Conservation (phyloP, 1,140 invertebrate genomes). For the Cepaea nemoralis region DNA sequence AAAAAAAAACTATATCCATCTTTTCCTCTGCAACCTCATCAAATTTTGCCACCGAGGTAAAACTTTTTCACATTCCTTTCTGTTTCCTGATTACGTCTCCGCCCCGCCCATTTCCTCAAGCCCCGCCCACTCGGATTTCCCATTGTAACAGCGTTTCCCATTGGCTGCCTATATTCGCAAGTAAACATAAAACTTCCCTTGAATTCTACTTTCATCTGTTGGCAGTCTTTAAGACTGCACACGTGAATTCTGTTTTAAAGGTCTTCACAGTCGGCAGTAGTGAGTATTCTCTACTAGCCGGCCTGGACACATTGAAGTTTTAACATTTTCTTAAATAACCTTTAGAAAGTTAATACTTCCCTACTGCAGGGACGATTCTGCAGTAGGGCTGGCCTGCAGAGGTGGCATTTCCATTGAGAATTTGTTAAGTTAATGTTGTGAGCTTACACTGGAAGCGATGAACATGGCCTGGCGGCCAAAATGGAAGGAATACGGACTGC, state of each 20-base stretch:
- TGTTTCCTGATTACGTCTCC: not conserved
- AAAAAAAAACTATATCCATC: too few species aligned
- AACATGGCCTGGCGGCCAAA: conserved; percentile 25
- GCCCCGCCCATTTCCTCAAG: not conserved
- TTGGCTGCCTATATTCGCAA: not conserved
- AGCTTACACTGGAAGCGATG: not conserved
- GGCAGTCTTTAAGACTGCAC: conserved; percentile 28
- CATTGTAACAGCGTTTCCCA: not conserved
- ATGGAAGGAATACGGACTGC: conserved; percentile 33
- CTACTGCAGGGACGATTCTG: not conserved
- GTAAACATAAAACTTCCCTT: not conserved
- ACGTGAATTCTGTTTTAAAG: not conserved
- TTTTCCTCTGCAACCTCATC: too few species aligned
- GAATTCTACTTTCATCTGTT: not conserved
- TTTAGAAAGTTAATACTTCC: not conserved
- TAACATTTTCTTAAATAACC: not conserved
- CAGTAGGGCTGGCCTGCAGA: not conserved
- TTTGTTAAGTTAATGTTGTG: conserved; percentile 17
- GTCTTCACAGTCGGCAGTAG: conserved; percentile 4
- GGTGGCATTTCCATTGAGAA: not conserved
- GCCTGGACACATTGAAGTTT: not conserved
- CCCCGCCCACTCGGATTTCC: not conserved
- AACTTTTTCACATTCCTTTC: not conserved
- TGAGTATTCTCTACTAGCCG: conserved; percentile 6
- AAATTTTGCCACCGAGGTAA: too few species aligned